These are phyloP conservation scores for Phalacrocorax carbo DNA, from an alignment of 2,113 vertebrate species.

Conservation along the genomic window DNA sequence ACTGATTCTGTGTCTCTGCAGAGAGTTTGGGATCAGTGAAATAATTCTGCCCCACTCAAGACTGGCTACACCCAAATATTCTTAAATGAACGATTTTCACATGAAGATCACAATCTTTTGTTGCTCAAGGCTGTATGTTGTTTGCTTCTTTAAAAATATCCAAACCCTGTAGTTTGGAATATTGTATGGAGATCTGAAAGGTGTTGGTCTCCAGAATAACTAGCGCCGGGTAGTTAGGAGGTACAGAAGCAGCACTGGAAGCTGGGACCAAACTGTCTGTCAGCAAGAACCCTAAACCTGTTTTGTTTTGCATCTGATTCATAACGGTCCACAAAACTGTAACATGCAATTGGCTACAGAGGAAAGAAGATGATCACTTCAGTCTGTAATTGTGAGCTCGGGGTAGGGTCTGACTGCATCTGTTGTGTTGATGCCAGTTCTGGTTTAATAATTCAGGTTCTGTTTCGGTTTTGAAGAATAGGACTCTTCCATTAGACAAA, in stretches of 20 bases:
- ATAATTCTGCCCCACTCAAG: not conserved
- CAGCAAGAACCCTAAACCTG: not conserved
- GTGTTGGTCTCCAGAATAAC: not conserved
- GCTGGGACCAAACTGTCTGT: not conserved
- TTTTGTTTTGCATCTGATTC: not conserved
- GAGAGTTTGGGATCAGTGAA: not conserved
- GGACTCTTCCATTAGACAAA: not conserved
- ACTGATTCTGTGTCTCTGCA: not conserved
- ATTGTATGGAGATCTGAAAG: not conserved
- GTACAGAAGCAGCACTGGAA: not conserved
- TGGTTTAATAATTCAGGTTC: not conserved
- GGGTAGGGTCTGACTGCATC: not conserved
- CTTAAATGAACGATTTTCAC: not conserved
- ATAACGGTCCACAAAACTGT: not conserved
- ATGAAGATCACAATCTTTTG: not conserved
- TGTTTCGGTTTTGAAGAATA: not conserved
- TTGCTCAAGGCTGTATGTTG: not conserved
- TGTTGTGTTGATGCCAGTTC: not conserved
- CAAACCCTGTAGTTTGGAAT: not conserved
- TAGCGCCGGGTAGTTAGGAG: not conserved
- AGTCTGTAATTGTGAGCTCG: not conserved
- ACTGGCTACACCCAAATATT: not conserved
- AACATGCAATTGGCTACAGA: not conserved
- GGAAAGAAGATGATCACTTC: not conserved
- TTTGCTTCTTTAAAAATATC: not conserved